Evolutionary conservation across 2,797 vertebrate species (phyloP), one percentile per base, ranked within the genome.

Genomic region (Manis crassicaudata): DNA sequence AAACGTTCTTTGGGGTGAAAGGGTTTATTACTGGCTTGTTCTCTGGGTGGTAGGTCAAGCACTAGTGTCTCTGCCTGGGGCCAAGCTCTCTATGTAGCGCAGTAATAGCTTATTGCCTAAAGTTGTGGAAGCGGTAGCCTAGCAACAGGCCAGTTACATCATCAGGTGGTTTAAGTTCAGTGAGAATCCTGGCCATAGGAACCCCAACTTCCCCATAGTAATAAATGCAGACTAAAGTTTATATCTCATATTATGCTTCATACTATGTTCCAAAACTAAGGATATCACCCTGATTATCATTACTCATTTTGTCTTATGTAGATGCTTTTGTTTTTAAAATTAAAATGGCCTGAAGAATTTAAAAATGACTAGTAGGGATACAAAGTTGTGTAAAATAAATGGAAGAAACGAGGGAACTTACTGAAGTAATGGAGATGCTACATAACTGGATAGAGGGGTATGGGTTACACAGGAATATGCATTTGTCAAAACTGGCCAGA

Each of bases 321-420:
- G 54, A 1, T 56, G 27, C 77, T 77, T 90, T 93, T n/a, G 65
- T 75, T 92, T 90, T 91, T 75, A 84, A 58, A 81, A 65, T 92
- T 60, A 85, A 90, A 70, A 70, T 90, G 37, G 6, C 46, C 25
- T 56, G 46, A 35, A 73, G 81, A 83, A 79, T 58, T 68, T 12
- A 27, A 50, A 88, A 91, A 40, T 85, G 67, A 65, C 91, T 17
- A 21, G 4, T 29, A 93, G 18, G 54, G 43, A 52, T 72, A 65
- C 17, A 37, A 52, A 82, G 17, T 50, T 93, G 25, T 85, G 27
- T 50, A 27, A 68, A 37, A 50, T 83, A 50, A 35, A 46, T 11
- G 27, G 73, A 62, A 54, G n/a, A 95, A 73, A 60, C 23, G 56
- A 90, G 70, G 37, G 65, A 56, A 56, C 18, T 70, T 67, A 20